These are phyloP conservation scores for Phocoena sinus DNA, from an alignment of 2,113 vertebrate genomes.

Conservation along the genomic window DNA sequence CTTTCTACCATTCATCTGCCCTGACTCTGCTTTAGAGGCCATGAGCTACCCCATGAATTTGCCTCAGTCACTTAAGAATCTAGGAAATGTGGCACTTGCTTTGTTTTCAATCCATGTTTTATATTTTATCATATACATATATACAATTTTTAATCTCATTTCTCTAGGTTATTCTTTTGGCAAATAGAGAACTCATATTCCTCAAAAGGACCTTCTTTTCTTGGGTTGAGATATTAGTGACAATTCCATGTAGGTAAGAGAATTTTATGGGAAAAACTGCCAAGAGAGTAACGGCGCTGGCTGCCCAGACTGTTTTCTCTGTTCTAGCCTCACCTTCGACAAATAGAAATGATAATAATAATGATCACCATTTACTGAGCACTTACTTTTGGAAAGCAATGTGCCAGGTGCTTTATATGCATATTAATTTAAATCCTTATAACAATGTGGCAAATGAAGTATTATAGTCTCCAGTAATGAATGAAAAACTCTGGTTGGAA, in stretches of 20 bases:
- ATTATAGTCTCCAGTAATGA: background rate
- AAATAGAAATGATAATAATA: background rate
- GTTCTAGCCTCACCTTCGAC: background rate
- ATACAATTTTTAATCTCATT: background rate
- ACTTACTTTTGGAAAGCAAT: constrained; percentile 36
- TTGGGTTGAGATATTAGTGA: constrained; percentile 37
- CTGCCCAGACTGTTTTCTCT: background rate
- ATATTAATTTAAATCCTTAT: background rate
- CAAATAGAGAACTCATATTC: background rate
- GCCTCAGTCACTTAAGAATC: constrained; percentile 28
- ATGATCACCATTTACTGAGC: background rate
- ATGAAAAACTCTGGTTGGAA: background rate
- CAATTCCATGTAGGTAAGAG: constrained; percentile 29
- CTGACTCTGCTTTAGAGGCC: background rate
- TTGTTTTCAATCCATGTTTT: constrained; percentile 1
- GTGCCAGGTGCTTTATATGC: background rate
- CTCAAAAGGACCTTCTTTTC: constrained; percentile 17
- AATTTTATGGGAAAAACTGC: background rate
- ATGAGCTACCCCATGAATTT: background rate
- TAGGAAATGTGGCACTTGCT: background rate
- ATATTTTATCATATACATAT: background rate
- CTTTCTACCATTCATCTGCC: background rate
- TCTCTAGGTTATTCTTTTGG: constrained; percentile 7
- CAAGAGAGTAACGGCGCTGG: background rate
- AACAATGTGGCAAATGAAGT: background rate